These are phyloP conservation scores for Allobates femoralis DNA, from an alignment of 2,797 vertebrate species.

Conservation along the genomic window DNA sequence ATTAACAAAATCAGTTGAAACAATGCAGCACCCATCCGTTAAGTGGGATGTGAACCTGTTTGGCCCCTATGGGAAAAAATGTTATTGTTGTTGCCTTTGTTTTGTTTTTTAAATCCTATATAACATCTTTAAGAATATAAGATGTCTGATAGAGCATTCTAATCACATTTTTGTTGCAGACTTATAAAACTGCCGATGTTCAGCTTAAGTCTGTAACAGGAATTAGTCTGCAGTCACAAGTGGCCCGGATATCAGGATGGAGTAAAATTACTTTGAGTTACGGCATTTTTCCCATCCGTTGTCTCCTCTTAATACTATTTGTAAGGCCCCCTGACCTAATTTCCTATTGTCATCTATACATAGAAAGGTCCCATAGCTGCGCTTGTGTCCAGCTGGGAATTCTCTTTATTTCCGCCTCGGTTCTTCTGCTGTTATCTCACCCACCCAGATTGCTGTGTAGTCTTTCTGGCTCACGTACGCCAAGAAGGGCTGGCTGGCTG, in stretches of 20 bases:
- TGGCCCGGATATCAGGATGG: not conserved
- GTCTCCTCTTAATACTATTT: not conserved
- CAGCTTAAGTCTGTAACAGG: not conserved
- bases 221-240: not conserved
- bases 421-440: slow-evolving; percentile 68
- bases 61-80: no score
- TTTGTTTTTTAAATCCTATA: no score
- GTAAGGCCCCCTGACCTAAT: slow-evolving; percentile 51
- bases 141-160: no score
- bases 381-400: slow-evolving; percentile 49
- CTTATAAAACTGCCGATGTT: no score
- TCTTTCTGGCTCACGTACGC: slow-evolving; percentile 67
- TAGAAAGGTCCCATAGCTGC: slow-evolving; percentile 49
- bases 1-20: no score
- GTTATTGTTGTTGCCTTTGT: no score
- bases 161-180: no score
- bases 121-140: no score
- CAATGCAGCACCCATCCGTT: no score
- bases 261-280: not conserved
- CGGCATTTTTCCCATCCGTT: not conserved
- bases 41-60: no score
- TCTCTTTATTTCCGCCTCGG: slow-evolving; percentile 65
- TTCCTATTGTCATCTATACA: slow-evolving; percentile 18
- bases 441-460: slow-evolving; percentile 59
- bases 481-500: slow-evolving; percentile 63